Evolutionary conservation across 1,140 invertebrate species (phyloP), one percentile per base, ranked within the genome.

Genomic region (Zaprionus tsacasi): DNA sequence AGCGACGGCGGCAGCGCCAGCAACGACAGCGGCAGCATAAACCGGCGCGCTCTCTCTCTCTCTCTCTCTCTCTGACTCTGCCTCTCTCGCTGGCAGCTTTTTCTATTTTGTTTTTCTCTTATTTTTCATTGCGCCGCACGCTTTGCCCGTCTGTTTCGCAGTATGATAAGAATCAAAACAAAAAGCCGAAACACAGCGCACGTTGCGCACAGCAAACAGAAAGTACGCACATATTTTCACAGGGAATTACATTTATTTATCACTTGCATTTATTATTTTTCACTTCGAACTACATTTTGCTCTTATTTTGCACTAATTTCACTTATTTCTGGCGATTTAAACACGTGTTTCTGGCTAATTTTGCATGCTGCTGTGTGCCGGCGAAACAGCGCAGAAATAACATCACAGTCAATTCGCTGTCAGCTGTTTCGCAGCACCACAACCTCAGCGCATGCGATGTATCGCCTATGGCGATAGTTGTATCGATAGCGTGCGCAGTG

Each of bases 91-190:
- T 70, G 65, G 52, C 60, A 67, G 68, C 57, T 60, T 89, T 89
- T 89, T 54, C 75, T 50, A 89, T 70, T 88, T 88, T 89, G 85
- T 88, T 88, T 89, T 88, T 76, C 85, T 78, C 78, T 67, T 70
- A 65, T 64, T 76, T 73, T 88, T 90, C 69, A 78, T 89, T 72
- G 68, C 68, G 68, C 6, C 58, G 54, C 56, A 30, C 57, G 77
- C 75, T 83, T 89, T 69, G 59, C 33, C n/a, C 15, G 72, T 79
- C 82, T 87, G 83, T 65, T 79, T 73, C 75, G 65, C 55, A 17
- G 73, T 38, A 48, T 79, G 85, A 88, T 88, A 88, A 89, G 85
- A 88, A 88, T 88, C 85, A 88, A 88, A 88, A 88, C 85, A 88
- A 88, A 88, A 90, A 69, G 66, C 71, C 78, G 68, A 89, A 89